Evolutionary conservation across 1,140 invertebrate genomes (phyloP), one percentile per base, ranked within the genome.

Genomic region (Lordiphosa clarofinis): DNA sequence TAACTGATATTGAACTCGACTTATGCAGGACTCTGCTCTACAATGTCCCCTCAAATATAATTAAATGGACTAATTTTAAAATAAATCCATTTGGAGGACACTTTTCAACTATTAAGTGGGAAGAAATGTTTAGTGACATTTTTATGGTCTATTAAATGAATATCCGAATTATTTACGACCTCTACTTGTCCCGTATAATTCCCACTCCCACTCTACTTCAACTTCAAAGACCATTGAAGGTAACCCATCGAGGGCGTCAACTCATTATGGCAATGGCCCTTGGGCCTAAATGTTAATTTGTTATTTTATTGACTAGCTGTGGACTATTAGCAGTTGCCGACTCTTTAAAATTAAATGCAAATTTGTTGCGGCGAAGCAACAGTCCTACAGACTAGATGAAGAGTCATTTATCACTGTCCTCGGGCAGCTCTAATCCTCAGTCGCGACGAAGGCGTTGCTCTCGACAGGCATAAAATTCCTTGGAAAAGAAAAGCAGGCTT

Each of bases 321-420:
- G 28, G 33, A 28, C 52, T 49, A 39, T 52, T 48, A 69, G 44
- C 43, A 56, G 8, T n/a, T 38, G 19, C 24, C 53, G 39, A 56
- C 39, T 46, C 57, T 73, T 73, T 73, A 62, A 73, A 75, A 66
- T 75, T 57, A 75, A 75, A 75, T 75, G 72, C 56, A 75, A 75
- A 75, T 71, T 67, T 70, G 54, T 53, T 38, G 21, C 4, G 31
- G 12, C 31, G 19, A 19, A 59, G 56, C 70, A 60, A 73, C 60
- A 74, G 38, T 31, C 28, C 28, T 31, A n/a, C n/a, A 1, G 28
- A 8, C 28, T 8, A 31, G 28, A 8, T 31, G 28, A 31, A 8
- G n/a, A 63, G 55, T 58, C 50, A 61, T 76, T 76, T 73, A 76
- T 76, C 67, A 76, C 63, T 58, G 40, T 1, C 15, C 31, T 31